Evolutionary conservation across 1,140 invertebrate genomes (phyloP).

Genomic region (Lysiphlebus fabarum): DNA sequence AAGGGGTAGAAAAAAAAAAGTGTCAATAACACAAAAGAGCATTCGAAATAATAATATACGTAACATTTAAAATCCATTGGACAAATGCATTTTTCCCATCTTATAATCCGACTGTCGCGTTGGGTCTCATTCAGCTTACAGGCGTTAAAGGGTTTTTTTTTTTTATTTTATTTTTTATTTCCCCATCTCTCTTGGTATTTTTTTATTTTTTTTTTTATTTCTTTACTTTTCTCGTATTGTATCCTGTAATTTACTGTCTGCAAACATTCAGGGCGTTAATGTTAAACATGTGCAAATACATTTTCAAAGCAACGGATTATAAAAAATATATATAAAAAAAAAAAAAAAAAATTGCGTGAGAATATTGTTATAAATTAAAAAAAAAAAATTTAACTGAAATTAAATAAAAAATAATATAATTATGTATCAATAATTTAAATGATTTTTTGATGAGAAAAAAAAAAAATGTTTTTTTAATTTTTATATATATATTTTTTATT

Average conservation of each 20-base stretch:
- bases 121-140: constrained; percentile 21
- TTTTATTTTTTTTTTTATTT: constrained; percentile 2
- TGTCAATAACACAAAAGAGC: constrained; percentile 25
- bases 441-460: background rate
- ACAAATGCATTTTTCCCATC: constrained; percentile 28
- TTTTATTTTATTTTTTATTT: background rate
- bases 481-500: background rate
- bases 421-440: too few relatives aligned
- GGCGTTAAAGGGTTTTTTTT: constrained; percentile 36
- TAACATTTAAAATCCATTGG: constrained; percentile 20
- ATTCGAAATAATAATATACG: constrained; percentile 15
- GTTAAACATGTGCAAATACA: constrained; percentile 54
- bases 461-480: background rate
- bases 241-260: constrained; percentile 54
- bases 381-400: too few relatives aligned
- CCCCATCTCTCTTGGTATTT: constrained; percentile 4
- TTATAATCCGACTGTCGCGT: too few relatives aligned
- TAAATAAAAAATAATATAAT: too few relatives aligned
- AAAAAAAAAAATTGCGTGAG: background rate
- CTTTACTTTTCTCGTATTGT: constrained; percentile 39
- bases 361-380: background rate
- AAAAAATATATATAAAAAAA: constrained; percentile 5
- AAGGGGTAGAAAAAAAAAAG: constrained; percentile 22
- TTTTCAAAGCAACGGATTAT: constrained; percentile 26
- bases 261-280: constrained; percentile 53